A percentile compares a stretch with the other conserved stretches of the same genome.
Conservation (phyloP, 2,888 invertebrate genomes). For the Orchesellides sinensis region DNA sequence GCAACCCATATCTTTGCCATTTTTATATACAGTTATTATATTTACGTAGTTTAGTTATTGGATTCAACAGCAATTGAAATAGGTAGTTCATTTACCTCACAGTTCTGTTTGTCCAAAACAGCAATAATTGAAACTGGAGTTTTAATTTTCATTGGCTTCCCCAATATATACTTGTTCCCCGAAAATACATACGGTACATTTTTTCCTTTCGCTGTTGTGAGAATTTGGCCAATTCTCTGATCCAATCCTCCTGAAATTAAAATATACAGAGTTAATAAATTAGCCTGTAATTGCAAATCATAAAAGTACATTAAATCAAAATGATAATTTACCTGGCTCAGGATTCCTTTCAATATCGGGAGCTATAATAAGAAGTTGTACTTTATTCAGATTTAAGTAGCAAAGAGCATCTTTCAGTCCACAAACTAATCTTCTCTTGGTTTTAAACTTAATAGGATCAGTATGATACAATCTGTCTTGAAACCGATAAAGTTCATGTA, state of each 20-base stretch:
- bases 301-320: constrained; percentile 2
- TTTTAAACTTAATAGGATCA: constrained; percentile 81
- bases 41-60: too few relatives aligned
- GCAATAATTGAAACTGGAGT: constrained; percentile 82
- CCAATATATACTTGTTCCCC: constrained; percentile 80
- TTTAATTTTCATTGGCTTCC: constrained; percentile 80
- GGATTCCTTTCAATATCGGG: constrained; percentile 81
- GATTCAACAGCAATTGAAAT: not conserved
- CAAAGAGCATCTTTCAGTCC: constrained; percentile 82
- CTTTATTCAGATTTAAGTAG: constrained; percentile 80
- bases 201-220: constrained; percentile 78
- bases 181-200: constrained; percentile 81
- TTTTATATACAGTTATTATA: too few relatives aligned
- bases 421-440: constrained; percentile 80
- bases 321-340: constrained; percentile 77
- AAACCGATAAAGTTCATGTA: constrained; percentile 81
- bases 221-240: constrained; percentile 79
- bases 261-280: constrained; percentile 16
- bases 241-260: constrained; percentile 80
- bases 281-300: constrained; percentile 18
- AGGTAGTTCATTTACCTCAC: constrained; percentile 77
- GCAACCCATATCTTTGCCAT: too few relatives aligned
- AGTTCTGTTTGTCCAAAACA: constrained; percentile 82
- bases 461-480: constrained; percentile 81
- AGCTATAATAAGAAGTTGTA: constrained; percentile 82